A percentile compares a stretch with the other conserved stretches of the same genome.
These are phyloP conservation scores for Tetranychus cinnabarinus DNA, from an alignment of 1,140 invertebrate genomes.

Conservation along the genomic window DNA sequence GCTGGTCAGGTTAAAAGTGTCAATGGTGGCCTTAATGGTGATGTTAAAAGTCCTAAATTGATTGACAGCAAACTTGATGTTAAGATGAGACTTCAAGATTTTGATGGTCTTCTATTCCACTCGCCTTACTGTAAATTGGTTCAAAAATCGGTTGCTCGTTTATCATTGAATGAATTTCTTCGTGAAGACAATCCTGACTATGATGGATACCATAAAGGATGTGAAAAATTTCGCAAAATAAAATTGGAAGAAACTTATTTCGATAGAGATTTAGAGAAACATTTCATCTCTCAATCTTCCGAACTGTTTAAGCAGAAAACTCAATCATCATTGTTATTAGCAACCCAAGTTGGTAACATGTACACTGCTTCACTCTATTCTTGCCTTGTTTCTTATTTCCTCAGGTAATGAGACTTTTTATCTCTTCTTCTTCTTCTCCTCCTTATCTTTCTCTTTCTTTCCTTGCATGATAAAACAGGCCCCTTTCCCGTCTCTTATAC, in stretches of 20 bases:
- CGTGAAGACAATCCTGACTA: conserved; percentile 19
- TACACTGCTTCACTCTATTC: conserved; percentile 92
- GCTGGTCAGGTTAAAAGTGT: neutral
- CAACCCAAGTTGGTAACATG: conserved; percentile 92
- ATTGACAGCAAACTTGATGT: neutral
- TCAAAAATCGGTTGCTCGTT: conserved; percentile 75
- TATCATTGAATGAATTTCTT: conserved; percentile 57
- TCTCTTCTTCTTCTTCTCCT: neutral
- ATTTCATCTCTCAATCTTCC: conserved; percentile 48
- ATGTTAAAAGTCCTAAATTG: neutral
- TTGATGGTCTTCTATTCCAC: conserved; percentile 82
- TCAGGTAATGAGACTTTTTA: conserved; percentile 24
- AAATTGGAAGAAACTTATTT: conserved; percentile 68
- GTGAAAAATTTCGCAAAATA: conserved; percentile 32
- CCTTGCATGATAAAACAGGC: neutral
- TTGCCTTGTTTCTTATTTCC: conserved; percentile 60
- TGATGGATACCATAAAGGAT: conserved; percentile 31
- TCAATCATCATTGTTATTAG: conserved; percentile 52
- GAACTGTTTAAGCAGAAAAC: conserved; percentile 57
- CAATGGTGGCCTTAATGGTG: neutral
- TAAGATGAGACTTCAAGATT: conserved; percentile 26
- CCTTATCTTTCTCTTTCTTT: neutral
- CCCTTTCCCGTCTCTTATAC: too few relatives aligned
- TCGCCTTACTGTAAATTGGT: conserved; percentile 91
- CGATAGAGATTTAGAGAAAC: conserved; percentile 67